Evolutionary conservation across 2,113 vertebrate genomes (phyloP).

Genomic region (Melozone crissalis): DNA sequence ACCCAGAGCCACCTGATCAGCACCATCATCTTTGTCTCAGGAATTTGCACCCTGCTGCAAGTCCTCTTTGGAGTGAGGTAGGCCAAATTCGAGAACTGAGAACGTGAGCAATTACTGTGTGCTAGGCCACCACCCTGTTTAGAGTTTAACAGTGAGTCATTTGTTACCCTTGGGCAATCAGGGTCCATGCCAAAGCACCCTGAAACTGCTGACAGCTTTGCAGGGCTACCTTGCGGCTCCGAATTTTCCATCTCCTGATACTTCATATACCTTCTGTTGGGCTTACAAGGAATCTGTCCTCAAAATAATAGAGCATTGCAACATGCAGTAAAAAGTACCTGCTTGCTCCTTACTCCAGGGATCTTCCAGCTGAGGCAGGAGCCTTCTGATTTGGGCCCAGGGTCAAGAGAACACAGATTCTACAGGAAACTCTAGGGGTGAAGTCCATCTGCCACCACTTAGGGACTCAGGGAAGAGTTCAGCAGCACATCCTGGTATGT

Average conservation of each 20-base stretch:
- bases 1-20: constrained; percentile 95
- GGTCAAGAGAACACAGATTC: not conserved
- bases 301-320: not conserved
- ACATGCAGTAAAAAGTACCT: not conserved
- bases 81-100: constrained; percentile 17
- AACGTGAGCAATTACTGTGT: not conserved
- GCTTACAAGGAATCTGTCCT: not conserved
- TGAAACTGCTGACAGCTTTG: not conserved
- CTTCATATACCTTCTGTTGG: not conserved
- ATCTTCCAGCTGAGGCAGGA: not conserved
- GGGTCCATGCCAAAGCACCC: not conserved
- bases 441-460: not conserved
- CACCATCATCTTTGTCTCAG: constrained; percentile 95
- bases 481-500: not conserved
- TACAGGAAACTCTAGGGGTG: not conserved
- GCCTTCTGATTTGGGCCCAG: not conserved
- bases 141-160: not conserved
- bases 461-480: not conserved
- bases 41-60: constrained; percentile 92
- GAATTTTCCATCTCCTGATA: not conserved
- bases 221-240: not conserved
- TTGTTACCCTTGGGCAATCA: not conserved
- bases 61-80: constrained; percentile 94
- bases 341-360: not conserved
- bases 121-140: not conserved